Percentiles rank a stretch among this genome's conserved stretches.
phyloP scores from a whole-genome alignment of 1,140 invertebrate species.

The Caenorhabditis latens region DNA sequence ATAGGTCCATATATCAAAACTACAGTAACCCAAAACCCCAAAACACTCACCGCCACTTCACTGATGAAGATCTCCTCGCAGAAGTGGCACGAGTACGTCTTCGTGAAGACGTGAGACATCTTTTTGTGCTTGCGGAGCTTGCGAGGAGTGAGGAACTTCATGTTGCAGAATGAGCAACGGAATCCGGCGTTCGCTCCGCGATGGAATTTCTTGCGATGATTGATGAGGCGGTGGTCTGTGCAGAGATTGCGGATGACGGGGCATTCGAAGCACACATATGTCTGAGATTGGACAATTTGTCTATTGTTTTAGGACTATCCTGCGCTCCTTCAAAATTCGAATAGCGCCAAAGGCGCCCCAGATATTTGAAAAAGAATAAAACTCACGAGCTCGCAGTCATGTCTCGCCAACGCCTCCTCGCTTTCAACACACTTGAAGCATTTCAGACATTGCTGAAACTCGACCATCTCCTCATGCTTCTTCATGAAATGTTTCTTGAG shows the following conservation, averaged over 20 bases:
- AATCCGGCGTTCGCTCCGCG: constrained; percentile 73
- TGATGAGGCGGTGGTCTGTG: constrained; percentile 72
- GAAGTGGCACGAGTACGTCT: constrained; percentile 77
- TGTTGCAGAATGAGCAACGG: constrained; percentile 76
- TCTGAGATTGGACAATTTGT: no score
- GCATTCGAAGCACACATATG: constrained; percentile 77
- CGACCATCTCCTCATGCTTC: constrained; percentile 74
- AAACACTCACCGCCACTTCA: constrained; percentile 72
- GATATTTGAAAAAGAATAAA: not conserved
- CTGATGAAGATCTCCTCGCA: constrained; percentile 76
- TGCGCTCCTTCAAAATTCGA: no score
- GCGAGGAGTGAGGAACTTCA: constrained; percentile 76
- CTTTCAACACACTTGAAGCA: constrained; percentile 74
- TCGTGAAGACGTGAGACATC: constrained; percentile 78
- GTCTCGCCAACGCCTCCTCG: constrained; percentile 72
- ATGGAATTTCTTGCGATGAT: constrained; percentile 76
- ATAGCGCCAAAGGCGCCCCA: not conserved
- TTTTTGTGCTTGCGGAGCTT: constrained; percentile 77
- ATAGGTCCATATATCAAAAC: no score
- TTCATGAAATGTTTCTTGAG: constrained; percentile 75
- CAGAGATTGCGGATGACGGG: constrained; percentile 76
- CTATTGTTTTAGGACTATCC: no score
- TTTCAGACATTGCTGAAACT: constrained; percentile 76
- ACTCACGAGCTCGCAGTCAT: constrained; percentile 72
- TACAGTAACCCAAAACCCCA: not conserved